Evolutionary conservation across 37 sponge, comb jelly and placozoan genomes (phyloP).

Genomic region (Dysidea cf. avara): DNA sequence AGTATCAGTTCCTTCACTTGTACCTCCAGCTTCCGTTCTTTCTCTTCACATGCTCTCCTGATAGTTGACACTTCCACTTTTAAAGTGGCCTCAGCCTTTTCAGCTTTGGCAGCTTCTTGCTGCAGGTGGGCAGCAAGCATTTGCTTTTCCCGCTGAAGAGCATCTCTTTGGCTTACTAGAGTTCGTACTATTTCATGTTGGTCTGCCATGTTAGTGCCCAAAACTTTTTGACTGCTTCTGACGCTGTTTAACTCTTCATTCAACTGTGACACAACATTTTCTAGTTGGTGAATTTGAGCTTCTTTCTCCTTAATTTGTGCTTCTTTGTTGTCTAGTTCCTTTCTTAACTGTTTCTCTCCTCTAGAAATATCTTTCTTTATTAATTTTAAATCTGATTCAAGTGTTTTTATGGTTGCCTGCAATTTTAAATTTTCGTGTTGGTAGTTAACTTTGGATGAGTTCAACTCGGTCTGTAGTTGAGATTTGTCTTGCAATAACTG

Average conservation of each 20-base stretch:
- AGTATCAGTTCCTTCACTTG: slow-evolving; percentile 41
- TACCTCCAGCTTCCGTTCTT: slow-evolving; percentile 34
- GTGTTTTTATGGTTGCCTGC: slow-evolving; percentile 30
- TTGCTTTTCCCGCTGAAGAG: neutral
- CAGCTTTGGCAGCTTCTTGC: neutral
- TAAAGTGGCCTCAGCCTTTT: neutral
- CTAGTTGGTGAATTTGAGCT: neutral
- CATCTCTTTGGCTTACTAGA: neutral
- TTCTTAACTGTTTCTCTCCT: slow-evolving; percentile 23
- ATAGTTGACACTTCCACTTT: neutral
- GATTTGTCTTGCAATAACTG: slow-evolving; percentile 40
- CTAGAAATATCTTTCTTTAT: slow-evolving; percentile 29
- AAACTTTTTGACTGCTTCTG: no score
- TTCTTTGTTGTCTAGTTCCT: slow-evolving; percentile 1
- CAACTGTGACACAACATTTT: neutral
- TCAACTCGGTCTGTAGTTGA: slow-evolving; percentile 52
- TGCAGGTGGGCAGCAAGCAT: neutral
- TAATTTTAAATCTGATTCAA: slow-evolving; percentile 51
- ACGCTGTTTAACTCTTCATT: slow-evolving; percentile 1
- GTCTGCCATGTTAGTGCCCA: no score
- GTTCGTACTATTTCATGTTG: neutral
- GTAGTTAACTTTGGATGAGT: slow-evolving; percentile 28
- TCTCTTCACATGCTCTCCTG: slow-evolving; percentile 15
- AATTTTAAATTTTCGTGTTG: slow-evolving; percentile 49
- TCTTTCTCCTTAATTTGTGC: slow-evolving; percentile 6